Conservation (phyloP, 2,113 vertebrate species). For the Silurus glanis region DNA sequence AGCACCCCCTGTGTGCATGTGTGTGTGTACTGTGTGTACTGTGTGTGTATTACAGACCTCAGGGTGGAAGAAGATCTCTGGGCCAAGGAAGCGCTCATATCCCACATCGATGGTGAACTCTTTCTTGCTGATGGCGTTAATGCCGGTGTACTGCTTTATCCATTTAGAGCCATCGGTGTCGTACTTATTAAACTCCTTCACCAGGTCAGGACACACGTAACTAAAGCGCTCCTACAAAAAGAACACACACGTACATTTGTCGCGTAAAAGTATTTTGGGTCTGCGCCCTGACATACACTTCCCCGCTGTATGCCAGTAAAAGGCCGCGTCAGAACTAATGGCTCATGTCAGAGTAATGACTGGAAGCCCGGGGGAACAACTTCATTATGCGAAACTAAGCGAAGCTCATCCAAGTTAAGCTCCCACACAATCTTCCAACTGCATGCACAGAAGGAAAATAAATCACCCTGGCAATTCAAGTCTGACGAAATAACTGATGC, state of each 20-base stretch:
- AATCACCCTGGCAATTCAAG: slow-evolving; percentile 8
- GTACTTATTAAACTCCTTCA: slow-evolving; percentile 98
- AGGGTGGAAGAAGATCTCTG: slow-evolving; percentile 98
- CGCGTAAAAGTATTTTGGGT: neutral
- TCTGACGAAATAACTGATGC: slow-evolving; percentile 12
- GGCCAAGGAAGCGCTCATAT: slow-evolving; percentile 95
- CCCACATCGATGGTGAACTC: slow-evolving; percentile 98
- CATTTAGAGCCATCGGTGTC: slow-evolving; percentile 95
- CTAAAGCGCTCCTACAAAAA: slow-evolving; percentile 87
- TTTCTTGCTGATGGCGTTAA: slow-evolving; percentile 96
- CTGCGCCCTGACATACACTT: neutral
- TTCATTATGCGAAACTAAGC: slow-evolving; percentile 29
- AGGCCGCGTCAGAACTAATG: slow-evolving; percentile 11
- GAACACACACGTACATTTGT: neutral
- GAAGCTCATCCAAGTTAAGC: slow-evolving; percentile 35
- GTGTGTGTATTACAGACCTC: slow-evolving; percentile 73
- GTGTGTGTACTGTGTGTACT: too few species aligned
- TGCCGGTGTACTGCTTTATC: slow-evolving; percentile 98
- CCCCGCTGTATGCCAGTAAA: neutral
- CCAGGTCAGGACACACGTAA: slow-evolving; percentile 96
- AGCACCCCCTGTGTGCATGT: neutral
- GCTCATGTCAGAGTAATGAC: slow-evolving; percentile 23
- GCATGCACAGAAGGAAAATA: slow-evolving; percentile 4
- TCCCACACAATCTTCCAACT: slow-evolving; percentile 13
- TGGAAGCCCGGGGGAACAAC: slow-evolving; percentile 23